Evolutionary conservation across 2,888 invertebrate genomes (phyloP).

Genomic region (Lutraria lutraria): DNA sequence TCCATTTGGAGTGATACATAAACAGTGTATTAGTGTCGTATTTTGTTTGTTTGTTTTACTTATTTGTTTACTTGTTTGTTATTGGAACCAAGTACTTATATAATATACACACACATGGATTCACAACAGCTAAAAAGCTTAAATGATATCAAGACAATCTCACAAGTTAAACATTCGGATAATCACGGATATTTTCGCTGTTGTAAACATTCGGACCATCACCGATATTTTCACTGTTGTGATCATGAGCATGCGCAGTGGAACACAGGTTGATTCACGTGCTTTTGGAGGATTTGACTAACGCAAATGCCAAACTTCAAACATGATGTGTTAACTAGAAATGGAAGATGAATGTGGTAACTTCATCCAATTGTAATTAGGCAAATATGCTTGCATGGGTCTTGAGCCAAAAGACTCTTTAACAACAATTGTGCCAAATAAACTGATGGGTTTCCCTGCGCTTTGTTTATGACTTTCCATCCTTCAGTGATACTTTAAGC

Average conservation of each 20-base stretch:
- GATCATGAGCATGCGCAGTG: not conserved
- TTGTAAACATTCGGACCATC: too few species aligned
- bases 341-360: too few species aligned
- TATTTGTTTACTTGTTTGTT: not conserved
- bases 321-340: too few species aligned
- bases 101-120: not conserved
- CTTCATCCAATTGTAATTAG: too few species aligned
- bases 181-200: too few species aligned
- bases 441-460: not conserved
- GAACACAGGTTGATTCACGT: too few species aligned
- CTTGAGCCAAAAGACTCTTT: not conserved
- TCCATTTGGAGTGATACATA: not conserved
- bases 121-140: too few species aligned
- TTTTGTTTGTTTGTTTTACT: not conserved
- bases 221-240: not conserved
- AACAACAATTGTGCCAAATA: not conserved
- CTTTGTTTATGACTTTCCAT: not conserved
- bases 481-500: not conserved
- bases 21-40: not conserved
- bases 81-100: not conserved
- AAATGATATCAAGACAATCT: too few species aligned
- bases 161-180: too few species aligned
- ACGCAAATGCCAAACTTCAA: too few species aligned
- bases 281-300: too few species aligned
- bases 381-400: not conserved